These are phyloP conservation scores for Chionomys nivalis DNA, from an alignment of 2,113 vertebrate genomes.

Conservation along the genomic window DNA sequence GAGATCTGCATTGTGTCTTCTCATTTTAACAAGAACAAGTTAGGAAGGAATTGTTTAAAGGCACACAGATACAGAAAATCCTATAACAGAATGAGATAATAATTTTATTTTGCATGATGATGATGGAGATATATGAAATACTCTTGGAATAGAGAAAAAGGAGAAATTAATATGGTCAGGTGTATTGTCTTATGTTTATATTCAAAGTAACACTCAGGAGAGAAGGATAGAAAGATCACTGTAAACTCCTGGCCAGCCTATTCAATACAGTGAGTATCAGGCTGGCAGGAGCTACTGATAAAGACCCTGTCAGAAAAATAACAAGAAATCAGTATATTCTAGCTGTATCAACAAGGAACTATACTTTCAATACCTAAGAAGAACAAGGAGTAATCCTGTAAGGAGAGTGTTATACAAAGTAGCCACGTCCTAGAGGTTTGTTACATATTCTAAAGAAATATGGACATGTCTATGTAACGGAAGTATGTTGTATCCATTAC, in stretches of 20 bases:
- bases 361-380: neutral
- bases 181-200: neutral
- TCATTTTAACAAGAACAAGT: slow-evolving; percentile 31
- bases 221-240: neutral
- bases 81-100: neutral
- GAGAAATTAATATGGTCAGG: neutral
- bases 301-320: neutral
- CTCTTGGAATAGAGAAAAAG: neutral
- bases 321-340: neutral
- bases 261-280: neutral
- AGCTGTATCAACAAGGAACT: neutral
- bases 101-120: slow-evolving; percentile 16
- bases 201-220: neutral
- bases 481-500: neutral
- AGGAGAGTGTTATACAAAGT: neutral
- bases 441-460: neutral
- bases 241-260: neutral
- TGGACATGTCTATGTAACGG: neutral
- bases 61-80: neutral
- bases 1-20: slow-evolving; percentile 38
- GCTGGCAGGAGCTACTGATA: neutral
- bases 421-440: neutral
- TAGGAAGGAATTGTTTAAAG: neutral
- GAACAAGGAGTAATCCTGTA: neutral
- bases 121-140: neutral